Evolutionary conservation across 2,888 invertebrate species (phyloP), one percentile per base, ranked within the genome.

Genomic region (Anthrax anthrax): DNA sequence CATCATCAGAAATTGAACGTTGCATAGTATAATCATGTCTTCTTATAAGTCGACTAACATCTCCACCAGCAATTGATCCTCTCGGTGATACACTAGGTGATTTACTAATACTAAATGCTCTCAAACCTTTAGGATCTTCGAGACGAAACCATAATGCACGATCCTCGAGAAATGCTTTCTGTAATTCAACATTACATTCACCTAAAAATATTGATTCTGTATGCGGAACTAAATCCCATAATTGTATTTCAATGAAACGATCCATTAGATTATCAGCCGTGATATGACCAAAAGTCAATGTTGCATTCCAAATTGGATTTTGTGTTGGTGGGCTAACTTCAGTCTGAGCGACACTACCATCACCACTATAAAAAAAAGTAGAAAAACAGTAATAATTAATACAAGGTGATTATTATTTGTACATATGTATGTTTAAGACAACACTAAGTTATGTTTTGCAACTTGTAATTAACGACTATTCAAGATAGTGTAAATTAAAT

Each of bases 301-400:
- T 91, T 17, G 90, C 88, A 64, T 92, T 91, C 92, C 91, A 92
- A 46, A 89, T 84, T 2, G 92, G 91, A 63, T 85, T 87, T 62
- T 83, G 84, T 0, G 87, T 84, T 14, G 86, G 84, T 47, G 87
- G 86, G 2, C 89, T 86, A 16, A 89, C 82, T 61, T 84, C 86
- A 2, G 89, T 89, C 65, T 87, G 86, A 51, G 84, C 74, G 6
- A 82, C 80, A 47, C 78, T 79, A 54, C 81, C 81, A 60, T 80
- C 84, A 44, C 80, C 80, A 47, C 87, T 88, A 61, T 2, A n/a
- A n/a, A n/a, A n/a, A n/a, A n/a, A 60, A 58, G 52, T 27, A 38
- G 4, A 37, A 29, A 50, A 36, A 41, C 38, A 23, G 3, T 37
- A 37, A n/a, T 38, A 39, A 8, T 29, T 43, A 46, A 40, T 3